phyloP scores from a whole-genome alignment of 2,888 invertebrate genomes.

The Oscheius sp. region DNA sequence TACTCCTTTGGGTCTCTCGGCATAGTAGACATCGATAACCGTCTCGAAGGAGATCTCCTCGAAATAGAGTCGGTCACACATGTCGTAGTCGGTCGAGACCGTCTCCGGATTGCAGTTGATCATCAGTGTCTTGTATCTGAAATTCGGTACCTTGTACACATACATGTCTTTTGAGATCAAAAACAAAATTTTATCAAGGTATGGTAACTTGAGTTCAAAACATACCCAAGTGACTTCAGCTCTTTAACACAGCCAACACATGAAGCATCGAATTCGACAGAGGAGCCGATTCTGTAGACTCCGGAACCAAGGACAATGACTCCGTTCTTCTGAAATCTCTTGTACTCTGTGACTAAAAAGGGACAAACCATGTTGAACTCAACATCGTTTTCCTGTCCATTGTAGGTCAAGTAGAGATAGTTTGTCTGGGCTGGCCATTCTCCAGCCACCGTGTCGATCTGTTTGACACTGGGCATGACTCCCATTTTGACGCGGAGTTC shows the following conservation, averaged over 20 bases:
- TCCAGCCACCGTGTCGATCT: slow-evolving; percentile 98
- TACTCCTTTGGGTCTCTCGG: slow-evolving; percentile 92
- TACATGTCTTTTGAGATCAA: too few relatives aligned
- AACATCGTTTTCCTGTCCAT: slow-evolving; percentile 85
- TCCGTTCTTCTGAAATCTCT: slow-evolving; percentile 56
- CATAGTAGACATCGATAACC: slow-evolving; percentile 81
- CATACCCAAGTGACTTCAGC: slow-evolving; percentile 79
- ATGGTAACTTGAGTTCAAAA: too few relatives aligned
- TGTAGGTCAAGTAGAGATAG: slow-evolving; percentile 97
- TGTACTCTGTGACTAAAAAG: neutral
- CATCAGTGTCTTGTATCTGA: slow-evolving; percentile 87
- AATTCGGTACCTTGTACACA: too few relatives aligned
- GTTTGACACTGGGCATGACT: slow-evolving; percentile 89
- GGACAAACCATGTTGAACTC: slow-evolving; percentile 51
- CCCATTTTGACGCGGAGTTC: slow-evolving; percentile 73
- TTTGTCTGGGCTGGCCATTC: slow-evolving; percentile 99
- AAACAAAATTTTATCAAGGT: too few relatives aligned
- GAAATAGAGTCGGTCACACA: slow-evolving; percentile 97
- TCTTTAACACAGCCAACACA: slow-evolving; percentile 95
- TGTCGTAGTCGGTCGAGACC: slow-evolving; percentile 98
- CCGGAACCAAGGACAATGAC: slow-evolving; percentile 81
- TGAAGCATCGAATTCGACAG: slow-evolving; percentile 99
- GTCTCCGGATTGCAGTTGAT: slow-evolving; percentile 99
- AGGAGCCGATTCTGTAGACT: slow-evolving; percentile 95
- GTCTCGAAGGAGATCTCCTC: slow-evolving; percentile 88